These are phyloP conservation scores for Frieseomelitta varia DNA, from an alignment of 1,140 invertebrate genomes.

Conservation along the genomic window DNA sequence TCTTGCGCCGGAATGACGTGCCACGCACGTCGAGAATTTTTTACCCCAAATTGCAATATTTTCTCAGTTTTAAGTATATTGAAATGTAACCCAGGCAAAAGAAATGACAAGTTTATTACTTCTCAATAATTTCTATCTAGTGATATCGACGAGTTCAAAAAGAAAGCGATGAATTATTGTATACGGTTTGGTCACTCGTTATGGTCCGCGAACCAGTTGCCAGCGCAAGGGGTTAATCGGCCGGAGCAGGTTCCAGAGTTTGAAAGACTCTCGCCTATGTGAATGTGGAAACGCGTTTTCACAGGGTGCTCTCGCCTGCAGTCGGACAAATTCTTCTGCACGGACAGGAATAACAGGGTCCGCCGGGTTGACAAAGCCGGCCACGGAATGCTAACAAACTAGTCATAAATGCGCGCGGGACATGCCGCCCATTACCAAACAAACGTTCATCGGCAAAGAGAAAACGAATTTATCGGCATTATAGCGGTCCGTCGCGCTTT, in stretches of 20 bases:
- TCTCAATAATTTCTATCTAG: no score
- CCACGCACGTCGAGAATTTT: no score
- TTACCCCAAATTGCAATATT: no score
- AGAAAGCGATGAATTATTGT: no score
- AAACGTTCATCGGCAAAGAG: slow-evolving; percentile 57
- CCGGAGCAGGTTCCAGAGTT: neutral
- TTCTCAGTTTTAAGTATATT: no score
- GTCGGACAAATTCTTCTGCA: neutral
- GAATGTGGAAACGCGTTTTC: neutral
- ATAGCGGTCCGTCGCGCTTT: slow-evolving; percentile 37
- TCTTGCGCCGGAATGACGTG: no score
- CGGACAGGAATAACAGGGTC: slow-evolving; percentile 5
- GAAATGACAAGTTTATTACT: no score
- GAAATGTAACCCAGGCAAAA: no score
- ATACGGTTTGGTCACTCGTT: no score
- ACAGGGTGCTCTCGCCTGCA: neutral
- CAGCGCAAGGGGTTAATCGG: no score
- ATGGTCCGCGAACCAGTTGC: no score
- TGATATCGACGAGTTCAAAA: no score
- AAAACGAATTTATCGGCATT: slow-evolving; percentile 56
- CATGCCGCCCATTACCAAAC: slow-evolving; percentile 55
- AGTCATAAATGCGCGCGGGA: slow-evolving; percentile 58
- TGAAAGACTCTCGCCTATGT: slow-evolving; percentile 4
- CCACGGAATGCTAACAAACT: slow-evolving; percentile 49
- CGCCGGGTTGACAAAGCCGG: slow-evolving; percentile 51